Evolutionary conservation across 2,888 invertebrate species (phyloP).

Genomic region (Torymus aiolomorphi): DNA sequence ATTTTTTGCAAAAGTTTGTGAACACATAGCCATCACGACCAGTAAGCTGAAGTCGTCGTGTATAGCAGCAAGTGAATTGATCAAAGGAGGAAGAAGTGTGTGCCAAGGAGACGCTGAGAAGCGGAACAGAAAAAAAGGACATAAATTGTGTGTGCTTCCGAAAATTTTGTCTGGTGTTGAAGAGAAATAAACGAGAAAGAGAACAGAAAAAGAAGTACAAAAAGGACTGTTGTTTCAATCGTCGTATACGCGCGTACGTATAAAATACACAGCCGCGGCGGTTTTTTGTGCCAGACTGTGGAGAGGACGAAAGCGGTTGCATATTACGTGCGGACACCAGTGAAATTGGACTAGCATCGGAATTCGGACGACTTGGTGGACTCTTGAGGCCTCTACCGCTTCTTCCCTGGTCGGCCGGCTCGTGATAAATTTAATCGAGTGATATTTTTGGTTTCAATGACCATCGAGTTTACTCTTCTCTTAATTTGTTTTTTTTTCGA

Average conservation of each 20-base stretch:
- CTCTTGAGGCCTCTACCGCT: conserved; percentile 13
- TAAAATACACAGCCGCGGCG: not conserved
- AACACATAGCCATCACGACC: too few relatives aligned
- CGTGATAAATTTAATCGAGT: conserved; percentile 37
- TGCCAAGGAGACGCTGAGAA: conserved; percentile 1
- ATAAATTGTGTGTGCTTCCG: conserved; percentile 50
- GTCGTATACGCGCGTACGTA: not conserved
- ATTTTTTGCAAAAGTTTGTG: too few relatives aligned
- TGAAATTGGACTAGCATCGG: conserved; percentile 34
- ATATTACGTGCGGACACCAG: conserved; percentile 24
- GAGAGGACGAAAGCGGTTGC: conserved; percentile 1
- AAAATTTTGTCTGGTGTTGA: conserved; percentile 20
- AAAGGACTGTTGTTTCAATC: conserved; percentile 46
- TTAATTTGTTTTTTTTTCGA: conserved; percentile 9
- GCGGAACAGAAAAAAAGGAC: conserved; percentile 26
- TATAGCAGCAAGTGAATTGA: conserved; percentile 25
- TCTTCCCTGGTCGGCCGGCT: not conserved
- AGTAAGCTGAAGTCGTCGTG: too few relatives aligned
- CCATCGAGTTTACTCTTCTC: not conserved
- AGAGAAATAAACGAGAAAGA: not conserved
- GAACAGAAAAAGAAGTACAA: not conserved
- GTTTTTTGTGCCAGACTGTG: conserved; percentile 43
- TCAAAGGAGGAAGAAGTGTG: conserved; percentile 38
- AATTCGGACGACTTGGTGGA: conserved; percentile 46
- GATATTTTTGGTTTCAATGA: conserved; percentile 40